phyloP scores from a whole-genome alignment of 2,888 invertebrate genomes.

The Drosophila aldrichi region DNA sequence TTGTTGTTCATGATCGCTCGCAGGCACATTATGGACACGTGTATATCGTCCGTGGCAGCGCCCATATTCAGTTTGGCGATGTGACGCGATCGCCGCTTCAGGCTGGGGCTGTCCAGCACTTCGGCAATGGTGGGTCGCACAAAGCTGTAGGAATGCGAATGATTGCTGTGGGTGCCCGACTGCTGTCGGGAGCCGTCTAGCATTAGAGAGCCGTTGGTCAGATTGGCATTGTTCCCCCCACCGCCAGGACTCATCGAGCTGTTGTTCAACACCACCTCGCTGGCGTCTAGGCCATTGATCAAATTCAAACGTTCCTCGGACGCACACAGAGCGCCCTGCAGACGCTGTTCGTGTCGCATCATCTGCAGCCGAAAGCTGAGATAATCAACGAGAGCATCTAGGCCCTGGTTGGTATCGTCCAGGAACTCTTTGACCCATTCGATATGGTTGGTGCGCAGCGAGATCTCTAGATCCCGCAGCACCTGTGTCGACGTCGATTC shows the following conservation, averaged over 20 bases:
- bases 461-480: slow-evolving; percentile 98
- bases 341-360: slow-evolving; percentile 96
- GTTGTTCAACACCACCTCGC: slow-evolving; percentile 84
- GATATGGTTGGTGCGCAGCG: slow-evolving; percentile 98
- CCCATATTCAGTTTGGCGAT: slow-evolving; percentile 97
- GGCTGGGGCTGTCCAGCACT: slow-evolving; percentile 89
- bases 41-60: slow-evolving; percentile 98
- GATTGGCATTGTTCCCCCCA: slow-evolving; percentile 60
- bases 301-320: slow-evolving; percentile 90
- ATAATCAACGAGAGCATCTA: slow-evolving; percentile 99
- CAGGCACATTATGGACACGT: slow-evolving; percentile 99
- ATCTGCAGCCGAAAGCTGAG: slow-evolving; percentile 96
- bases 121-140: slow-evolving; percentile 87
- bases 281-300: slow-evolving; percentile 64
- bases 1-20: slow-evolving; percentile 99
- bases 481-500: slow-evolving; percentile 99
- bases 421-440: slow-evolving; percentile 99
- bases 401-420: slow-evolving; percentile 97
- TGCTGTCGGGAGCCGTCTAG: slow-evolving; percentile 67
- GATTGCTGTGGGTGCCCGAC: slow-evolving; percentile 37
- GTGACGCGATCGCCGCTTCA: slow-evolving; percentile 92
- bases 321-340: slow-evolving; percentile 90
- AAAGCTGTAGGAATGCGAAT: slow-evolving; percentile 80
- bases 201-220: slow-evolving; percentile 64
- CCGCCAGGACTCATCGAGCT: slow-evolving; percentile 74